A percentile compares a stretch with the other conserved stretches of the same genome.
Conservation (phyloP, 2,888 invertebrate species). For the Acronicta aceris region DNA sequence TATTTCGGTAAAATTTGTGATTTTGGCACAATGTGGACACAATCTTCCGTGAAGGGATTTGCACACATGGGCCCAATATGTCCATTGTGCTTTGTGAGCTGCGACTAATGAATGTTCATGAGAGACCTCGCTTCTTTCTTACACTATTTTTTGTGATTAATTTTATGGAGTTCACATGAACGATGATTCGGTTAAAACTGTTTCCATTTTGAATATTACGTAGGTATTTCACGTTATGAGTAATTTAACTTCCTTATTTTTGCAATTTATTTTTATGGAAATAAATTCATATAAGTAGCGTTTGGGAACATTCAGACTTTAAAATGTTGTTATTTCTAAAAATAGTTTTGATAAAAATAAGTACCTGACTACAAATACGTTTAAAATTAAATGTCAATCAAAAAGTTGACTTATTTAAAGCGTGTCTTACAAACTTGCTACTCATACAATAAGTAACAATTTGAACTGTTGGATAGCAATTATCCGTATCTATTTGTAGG, state of each 20-base stretch:
- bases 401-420: not conserved
- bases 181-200: conserved; percentile 46
- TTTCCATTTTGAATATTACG: conserved; percentile 16
- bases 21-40: conserved; percentile 76
- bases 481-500: conserved; percentile 58
- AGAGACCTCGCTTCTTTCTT: conserved; percentile 66
- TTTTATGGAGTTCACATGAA: conserved; percentile 47
- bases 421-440: conserved; percentile 14
- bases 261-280: not conserved
- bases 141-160: conserved; percentile 54
- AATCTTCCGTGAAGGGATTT: conserved; percentile 79
- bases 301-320: not conserved
- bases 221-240: not conserved
- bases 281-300: not conserved
- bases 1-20: conserved; percentile 76
- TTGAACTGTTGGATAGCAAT: conserved; percentile 57
- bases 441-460: conserved; percentile 38
- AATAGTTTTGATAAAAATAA: too few species aligned
- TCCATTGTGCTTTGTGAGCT: conserved; percentile 76
- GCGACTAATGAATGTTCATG: conserved; percentile 76
- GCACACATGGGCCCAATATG: conserved; percentile 86
- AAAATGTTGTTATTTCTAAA: too few species aligned
- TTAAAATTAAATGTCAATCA: conserved; percentile 16
- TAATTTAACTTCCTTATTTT: conserved; percentile 2
- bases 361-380: not conserved